phyloP scores from a whole-genome alignment of 2,888 invertebrate species.

The Thysanoteuthis rhombus region DNA sequence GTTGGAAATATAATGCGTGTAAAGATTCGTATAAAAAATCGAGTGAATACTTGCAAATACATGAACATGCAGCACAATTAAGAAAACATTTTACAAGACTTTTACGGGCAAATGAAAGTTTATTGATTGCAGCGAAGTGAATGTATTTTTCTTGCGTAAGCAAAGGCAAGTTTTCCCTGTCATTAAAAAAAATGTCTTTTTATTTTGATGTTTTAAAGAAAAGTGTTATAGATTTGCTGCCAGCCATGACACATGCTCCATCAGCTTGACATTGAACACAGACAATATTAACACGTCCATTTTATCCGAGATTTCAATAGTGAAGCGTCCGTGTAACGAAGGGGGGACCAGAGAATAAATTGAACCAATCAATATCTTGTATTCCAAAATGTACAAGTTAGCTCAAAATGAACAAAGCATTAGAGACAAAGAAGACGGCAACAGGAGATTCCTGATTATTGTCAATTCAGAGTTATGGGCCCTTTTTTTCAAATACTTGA shows the following conservation, averaged over 20 bases:
- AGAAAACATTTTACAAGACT: neutral
- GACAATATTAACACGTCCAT: neutral
- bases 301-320: neutral
- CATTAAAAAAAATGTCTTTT: neutral
- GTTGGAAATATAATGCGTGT: neutral
- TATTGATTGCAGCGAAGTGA: neutral
- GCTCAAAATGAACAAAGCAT: too few relatives aligned
- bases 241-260: neutral
- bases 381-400: neutral
- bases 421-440: too few relatives aligned
- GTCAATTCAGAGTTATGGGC: too few relatives aligned
- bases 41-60: neutral
- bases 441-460: too few relatives aligned
- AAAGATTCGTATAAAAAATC: neutral
- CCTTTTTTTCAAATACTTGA: too few relatives aligned
- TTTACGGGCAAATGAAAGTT: neutral
- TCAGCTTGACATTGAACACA: neutral
- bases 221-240: neutral
- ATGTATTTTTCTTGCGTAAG: neutral
- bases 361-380: neutral
- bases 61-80: neutral
- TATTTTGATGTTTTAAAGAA: neutral
- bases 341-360: neutral
- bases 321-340: neutral
- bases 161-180: neutral